Evolutionary conservation across 2,888 invertebrate genomes (phyloP), one percentile per base, ranked within the genome.

Genomic region (Sarcophaga subvicina): DNA sequence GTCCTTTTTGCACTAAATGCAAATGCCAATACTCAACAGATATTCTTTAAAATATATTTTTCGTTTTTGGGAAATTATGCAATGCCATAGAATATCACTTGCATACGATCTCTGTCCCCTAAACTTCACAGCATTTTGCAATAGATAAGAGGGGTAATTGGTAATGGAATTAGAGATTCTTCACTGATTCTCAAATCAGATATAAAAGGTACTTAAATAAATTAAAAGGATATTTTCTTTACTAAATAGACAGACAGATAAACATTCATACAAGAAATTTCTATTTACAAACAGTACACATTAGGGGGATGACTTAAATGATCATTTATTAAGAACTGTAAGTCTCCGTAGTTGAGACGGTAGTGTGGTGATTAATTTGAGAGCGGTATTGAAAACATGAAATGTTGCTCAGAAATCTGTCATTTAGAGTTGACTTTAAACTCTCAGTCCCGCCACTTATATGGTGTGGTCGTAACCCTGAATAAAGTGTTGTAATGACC

Each of bases 121-220:
- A n/a, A 37, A 37, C 37, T 37, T 37, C 10, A 71, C 20, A 49
- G 20, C 17, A 71, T 10, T 10, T 17, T 76, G 47, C 63, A 64
- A 60, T n/a, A 63, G 20, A 73, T 27, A 83, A 69, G 45, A 62
- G 49, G 63, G 45, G 60, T 62, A 64, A 72, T 83, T 45, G 64
- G 66, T 87, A 87, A 87, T 83, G 80, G 75, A 83, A 87, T 83
- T 83, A 81, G 75, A 83, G 70, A 83, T 83, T 73, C 83, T 81
- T 83, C 78, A 87, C 78, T 81, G 86, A 87, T 87, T 83, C 83
- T 70, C 60, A 80, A 78, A 66, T n/a, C 47, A 70, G 75, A 87
- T 87, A 81, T 49, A 73, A 81, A 72, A 80, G 66, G 75, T 87
- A 87, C 80, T 87, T 83, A 87, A 87, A 87, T 87, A 87, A 87